phyloP scores from a whole-genome alignment of 2,797 vertebrate genomes.

The Epinephelus awoara region DNA sequence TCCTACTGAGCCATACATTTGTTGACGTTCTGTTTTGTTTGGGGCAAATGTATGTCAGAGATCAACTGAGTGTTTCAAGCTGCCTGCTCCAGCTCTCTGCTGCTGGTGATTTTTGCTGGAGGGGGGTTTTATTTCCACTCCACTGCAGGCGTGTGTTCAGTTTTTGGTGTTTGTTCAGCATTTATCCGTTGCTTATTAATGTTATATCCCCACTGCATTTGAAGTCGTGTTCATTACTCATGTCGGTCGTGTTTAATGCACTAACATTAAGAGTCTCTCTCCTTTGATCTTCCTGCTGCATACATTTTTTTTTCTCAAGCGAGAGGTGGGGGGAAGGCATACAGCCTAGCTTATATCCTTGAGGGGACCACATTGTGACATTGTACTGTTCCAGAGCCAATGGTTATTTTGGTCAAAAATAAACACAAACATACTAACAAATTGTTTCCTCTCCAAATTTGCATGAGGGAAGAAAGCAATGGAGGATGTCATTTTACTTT shows the following conservation, averaged over 20 bases:
- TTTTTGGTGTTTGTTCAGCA: conserved; percentile 63
- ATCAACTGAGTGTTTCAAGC: conserved; percentile 50
- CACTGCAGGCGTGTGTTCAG: conserved; percentile 38
- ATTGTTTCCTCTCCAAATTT: conserved; percentile 87
- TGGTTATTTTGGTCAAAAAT: conserved; percentile 59
- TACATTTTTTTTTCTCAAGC: conserved; percentile 28
- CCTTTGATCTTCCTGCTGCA: conserved; percentile 67
- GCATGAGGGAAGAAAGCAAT: conserved; percentile 65
- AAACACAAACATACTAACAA: conserved; percentile 46
- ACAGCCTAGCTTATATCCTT: conserved; percentile 42
- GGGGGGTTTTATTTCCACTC: conserved; percentile 7
- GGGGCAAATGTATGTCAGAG: conserved; percentile 73
- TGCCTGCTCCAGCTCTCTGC: conserved; percentile 47
- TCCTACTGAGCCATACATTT: conserved; percentile 73
- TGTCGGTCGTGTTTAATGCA: conserved; percentile 61
- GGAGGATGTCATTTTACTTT: conserved; percentile 42
- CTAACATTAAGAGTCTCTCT: conserved; percentile 68
- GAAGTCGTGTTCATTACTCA: conserved; percentile 64
- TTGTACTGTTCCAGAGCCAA: conserved; percentile 69
- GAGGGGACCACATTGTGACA: conserved; percentile 74
- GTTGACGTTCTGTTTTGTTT: conserved; percentile 62
- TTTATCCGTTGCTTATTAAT: conserved; percentile 58
- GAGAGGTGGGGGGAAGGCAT: background rate
- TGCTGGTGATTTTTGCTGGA: conserved; percentile 32
- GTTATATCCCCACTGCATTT: conserved; percentile 76